Evolutionary conservation across 2,888 invertebrate species (phyloP).

Genomic region (Dione vanillae): DNA sequence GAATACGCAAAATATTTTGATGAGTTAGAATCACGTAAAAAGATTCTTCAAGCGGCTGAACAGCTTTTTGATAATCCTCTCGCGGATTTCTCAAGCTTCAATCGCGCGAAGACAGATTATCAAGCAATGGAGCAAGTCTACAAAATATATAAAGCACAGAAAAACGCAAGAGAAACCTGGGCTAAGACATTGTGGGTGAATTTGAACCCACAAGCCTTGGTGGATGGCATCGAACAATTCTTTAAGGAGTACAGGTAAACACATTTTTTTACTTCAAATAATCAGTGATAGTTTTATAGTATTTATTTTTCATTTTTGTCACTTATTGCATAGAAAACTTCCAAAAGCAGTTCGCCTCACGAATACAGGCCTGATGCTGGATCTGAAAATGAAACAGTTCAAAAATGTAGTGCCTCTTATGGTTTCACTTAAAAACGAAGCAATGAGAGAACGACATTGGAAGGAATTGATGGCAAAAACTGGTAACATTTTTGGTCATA

Average conservation of each 20-base stretch:
- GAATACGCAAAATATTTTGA: slow-evolving; percentile 87
- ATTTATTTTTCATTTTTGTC: background rate
- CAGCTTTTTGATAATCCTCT: slow-evolving; percentile 94
- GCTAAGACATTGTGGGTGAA: slow-evolving; percentile 94
- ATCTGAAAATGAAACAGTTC: slow-evolving; percentile 94
- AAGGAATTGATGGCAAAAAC: slow-evolving; percentile 94
- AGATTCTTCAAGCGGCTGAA: slow-evolving; percentile 86
- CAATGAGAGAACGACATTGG: slow-evolving; percentile 96
- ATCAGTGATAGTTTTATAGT: no score
- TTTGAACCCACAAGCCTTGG: slow-evolving; percentile 91
- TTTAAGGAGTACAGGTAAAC: slow-evolving; percentile 88
- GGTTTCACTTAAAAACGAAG: slow-evolving; percentile 95
- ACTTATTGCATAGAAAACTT: slow-evolving; percentile 81
- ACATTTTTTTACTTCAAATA: no score
- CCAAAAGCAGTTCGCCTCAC: slow-evolving; percentile 85
- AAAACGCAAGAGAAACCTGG: slow-evolving; percentile 91
- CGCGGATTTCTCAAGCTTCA: slow-evolving; percentile 91
- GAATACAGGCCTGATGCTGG: slow-evolving; percentile 87
- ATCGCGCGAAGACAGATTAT: slow-evolving; percentile 86
- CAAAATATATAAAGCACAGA: slow-evolving; percentile 91
- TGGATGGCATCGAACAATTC: slow-evolving; percentile 94
- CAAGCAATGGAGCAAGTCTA: slow-evolving; percentile 88
- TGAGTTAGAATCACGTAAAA: slow-evolving; percentile 86
- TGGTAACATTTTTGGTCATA: slow-evolving; percentile 65
- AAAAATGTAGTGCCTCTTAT: slow-evolving; percentile 94